Conservation (phyloP, 1,140 invertebrate species). For the Berghia stephanieae region DNA sequence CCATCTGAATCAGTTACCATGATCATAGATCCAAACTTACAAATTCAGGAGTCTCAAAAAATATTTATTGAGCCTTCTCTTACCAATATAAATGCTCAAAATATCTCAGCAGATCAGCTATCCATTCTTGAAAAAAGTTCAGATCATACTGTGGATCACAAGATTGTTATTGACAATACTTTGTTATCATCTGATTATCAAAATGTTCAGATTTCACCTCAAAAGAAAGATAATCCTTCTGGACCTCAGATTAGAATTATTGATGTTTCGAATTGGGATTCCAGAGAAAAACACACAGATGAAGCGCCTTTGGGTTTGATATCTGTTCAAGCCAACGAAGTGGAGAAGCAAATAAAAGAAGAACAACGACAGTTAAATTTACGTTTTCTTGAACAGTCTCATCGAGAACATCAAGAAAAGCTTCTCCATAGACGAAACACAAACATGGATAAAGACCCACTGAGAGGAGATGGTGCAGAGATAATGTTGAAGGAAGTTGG, state of each 20-base stretch:
- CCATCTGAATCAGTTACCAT: conserved; percentile 3
- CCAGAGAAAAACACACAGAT: not conserved
- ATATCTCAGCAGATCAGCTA: too few species aligned
- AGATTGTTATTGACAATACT: too few species aligned
- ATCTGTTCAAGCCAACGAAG: too few species aligned
- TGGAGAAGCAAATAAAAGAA: too few species aligned
- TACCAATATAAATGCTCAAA: too few species aligned
- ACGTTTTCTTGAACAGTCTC: not conserved
- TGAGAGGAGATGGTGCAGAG: not conserved
- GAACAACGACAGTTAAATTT: conserved; percentile 5
- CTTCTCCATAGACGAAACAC: not conserved
- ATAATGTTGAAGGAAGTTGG: not conserved
- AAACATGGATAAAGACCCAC: not conserved
- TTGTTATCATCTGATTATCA: not conserved
- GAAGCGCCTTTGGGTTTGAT: too few species aligned
- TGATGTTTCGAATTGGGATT: not conserved
- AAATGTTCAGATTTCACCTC: not conserved
- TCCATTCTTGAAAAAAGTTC: too few species aligned
- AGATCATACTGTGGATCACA: too few species aligned
- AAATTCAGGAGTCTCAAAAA: not conserved
- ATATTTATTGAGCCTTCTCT: too few species aligned
- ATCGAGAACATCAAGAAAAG: conserved; percentile 16
- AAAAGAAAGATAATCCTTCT: not conserved
- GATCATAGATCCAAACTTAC: too few species aligned
- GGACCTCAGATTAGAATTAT: not conserved